phyloP scores from a whole-genome alignment of 2,113 vertebrate genomes.

The human region DNA sequence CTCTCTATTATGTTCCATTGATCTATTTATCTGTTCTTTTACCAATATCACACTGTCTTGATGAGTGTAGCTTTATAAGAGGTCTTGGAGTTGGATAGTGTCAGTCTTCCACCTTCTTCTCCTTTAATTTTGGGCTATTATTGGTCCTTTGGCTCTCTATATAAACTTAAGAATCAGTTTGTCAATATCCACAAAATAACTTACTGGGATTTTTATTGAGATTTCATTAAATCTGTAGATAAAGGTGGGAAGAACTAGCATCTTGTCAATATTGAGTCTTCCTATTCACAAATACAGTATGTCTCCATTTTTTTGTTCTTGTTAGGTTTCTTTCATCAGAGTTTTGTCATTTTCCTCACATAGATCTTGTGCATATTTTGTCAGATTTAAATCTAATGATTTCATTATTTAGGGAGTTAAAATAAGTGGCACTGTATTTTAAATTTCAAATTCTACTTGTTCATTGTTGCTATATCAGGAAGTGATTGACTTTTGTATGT shows the following conservation, averaged over 20 bases:
- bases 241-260: not conserved
- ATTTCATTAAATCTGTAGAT: not conserved
- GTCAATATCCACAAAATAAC: not conserved
- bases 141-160: not conserved
- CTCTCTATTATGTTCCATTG: not conserved
- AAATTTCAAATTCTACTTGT: not conserved
- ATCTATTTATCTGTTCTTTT: not conserved
- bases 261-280: not conserved
- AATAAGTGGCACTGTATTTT: not conserved
- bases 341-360: not conserved
- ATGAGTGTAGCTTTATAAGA: not conserved
- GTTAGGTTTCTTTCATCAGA: not conserved
- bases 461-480: not conserved
- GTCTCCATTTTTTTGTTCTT: not conserved
- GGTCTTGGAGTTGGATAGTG: not conserved
- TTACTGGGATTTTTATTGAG: not conserved
- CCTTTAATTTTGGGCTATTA: not conserved
- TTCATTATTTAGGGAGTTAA: not conserved
- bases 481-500: not conserved
- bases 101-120: not conserved
- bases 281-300: not conserved
- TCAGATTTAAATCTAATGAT: not conserved
- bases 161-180: not conserved
- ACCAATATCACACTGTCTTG: not conserved
- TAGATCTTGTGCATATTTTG: not conserved